Base-by-base conservation (phyloP, 2,797 vertebrate species). In the Epinephelus awoara region DNA sequence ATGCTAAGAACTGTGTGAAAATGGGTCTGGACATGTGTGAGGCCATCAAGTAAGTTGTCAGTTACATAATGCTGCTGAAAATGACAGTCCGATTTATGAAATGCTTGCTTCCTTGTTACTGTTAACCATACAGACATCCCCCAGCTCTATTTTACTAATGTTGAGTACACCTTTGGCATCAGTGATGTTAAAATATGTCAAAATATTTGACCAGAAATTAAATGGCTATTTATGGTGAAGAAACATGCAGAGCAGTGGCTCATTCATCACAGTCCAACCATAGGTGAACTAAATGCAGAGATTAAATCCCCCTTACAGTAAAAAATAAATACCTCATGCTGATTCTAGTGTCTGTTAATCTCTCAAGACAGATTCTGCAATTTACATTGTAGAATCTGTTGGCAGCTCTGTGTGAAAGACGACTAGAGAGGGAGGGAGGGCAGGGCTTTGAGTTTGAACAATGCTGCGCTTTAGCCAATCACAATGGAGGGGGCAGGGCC, bases 21-120 rank as follows among this genome's bases (percentile, higher is more conserved):
- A 98, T 98, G 97, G 97, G 97, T 21, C 73, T 98, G 79, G 97
- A 98, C 84, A 98, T 98, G 97, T 98, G 97, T 84, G 97, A 98
- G 92, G 97, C 97, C 64, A 98, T 98, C 89, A 97, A 98, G 97
- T 98, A 94, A 96, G 97, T 95, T 42, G 21, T 6, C 11, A 38
- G n/a, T 71, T 76, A 57, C 5, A 23, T 63, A 47, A 5, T 27
- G 34, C 34, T 67, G 50, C 44, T 21, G 42, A 69, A 72, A 18
- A 77, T 34, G 34, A 34, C 34, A 34, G 34, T 34, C 34, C 34
- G 6, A 8, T 34, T 8, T 7, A 34, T 34, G 34, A 34, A 34
- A 34, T 34, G 29, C 29, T 34, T 34, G 29, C 29, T 34, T 34
- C 29, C 7, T 6, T 34, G 29, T 34, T 34, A 34, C 29, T 34